Conservation (phyloP, 2,888 invertebrate species). For the Pseudeuparius sepicola region DNA sequence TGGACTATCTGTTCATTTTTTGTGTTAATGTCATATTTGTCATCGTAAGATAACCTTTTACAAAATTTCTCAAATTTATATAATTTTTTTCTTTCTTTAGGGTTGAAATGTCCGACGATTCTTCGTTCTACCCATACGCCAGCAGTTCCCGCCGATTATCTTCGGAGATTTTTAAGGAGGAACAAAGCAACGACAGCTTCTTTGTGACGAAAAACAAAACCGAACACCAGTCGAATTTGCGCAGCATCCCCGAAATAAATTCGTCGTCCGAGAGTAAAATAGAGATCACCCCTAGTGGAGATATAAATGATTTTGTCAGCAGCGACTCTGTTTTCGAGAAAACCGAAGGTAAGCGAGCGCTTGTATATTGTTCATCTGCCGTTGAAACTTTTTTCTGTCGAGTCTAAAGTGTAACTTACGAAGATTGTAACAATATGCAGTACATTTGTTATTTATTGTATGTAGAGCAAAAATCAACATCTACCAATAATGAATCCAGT, state of each 20-base stretch:
- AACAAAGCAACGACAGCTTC: slow-evolving; percentile 29
- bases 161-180: slow-evolving; percentile 29
- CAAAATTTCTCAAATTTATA: too few species aligned
- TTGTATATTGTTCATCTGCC: too few species aligned
- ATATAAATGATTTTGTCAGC: slow-evolving; percentile 17
- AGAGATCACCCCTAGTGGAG: slow-evolving; percentile 28
- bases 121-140: slow-evolving; percentile 28
- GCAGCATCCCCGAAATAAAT: slow-evolving; percentile 26
- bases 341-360: too few species aligned
- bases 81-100: slow-evolving; percentile 19
- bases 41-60: too few species aligned
- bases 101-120: slow-evolving; percentile 23
- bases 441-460: too few species aligned
- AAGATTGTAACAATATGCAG: too few species aligned
- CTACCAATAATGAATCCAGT: too few species aligned
- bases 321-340: slow-evolving; percentile 14
- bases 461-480: too few species aligned
- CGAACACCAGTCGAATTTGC: slow-evolving; percentile 18
- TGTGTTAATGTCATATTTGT: too few species aligned
- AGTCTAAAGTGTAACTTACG: too few species aligned
- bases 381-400: too few species aligned
- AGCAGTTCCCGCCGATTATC: slow-evolving; percentile 29
- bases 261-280: slow-evolving; percentile 12
- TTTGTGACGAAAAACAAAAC: slow-evolving; percentile 27
- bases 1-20: too few species aligned